phyloP scores from a whole-genome alignment of 1,140 invertebrate genomes.

The Copidosoma floridanum region DNA sequence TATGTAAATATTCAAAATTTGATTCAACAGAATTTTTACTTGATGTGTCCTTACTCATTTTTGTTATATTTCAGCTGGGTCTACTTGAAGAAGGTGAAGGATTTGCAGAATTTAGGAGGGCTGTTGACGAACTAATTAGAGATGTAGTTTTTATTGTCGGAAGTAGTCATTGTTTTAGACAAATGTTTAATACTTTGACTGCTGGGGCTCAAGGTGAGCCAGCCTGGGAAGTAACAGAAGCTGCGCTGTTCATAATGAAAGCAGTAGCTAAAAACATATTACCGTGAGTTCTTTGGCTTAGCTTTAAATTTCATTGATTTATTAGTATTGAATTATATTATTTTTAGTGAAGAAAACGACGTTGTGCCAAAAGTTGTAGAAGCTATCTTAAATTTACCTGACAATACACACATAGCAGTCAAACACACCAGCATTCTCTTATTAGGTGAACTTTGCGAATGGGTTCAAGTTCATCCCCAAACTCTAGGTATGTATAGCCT shows the following conservation, averaged over 20 bases:
- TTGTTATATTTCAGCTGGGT: constrained; percentile 62
- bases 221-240: constrained; percentile 88
- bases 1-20: constrained; percentile 62
- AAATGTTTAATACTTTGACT: constrained; percentile 77
- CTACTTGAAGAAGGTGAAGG: constrained; percentile 75
- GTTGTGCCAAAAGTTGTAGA: constrained; percentile 91
- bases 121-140: constrained; percentile 91
- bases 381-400: constrained; percentile 82
- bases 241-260: constrained; percentile 94
- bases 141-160: constrained; percentile 98
- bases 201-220: constrained; percentile 38
- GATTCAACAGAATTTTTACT: constrained; percentile 15
- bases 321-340: constrained; percentile 10
- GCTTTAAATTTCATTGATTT: constrained; percentile 1
- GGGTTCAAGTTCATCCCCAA: constrained; percentile 87
- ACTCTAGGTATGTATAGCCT: constrained; percentile 64
- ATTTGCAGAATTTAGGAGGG: constrained; percentile 80
- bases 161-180: constrained; percentile 85
- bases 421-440: constrained; percentile 85
- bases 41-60: neutral
- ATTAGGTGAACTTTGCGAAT: constrained; percentile 90
- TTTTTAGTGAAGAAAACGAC: constrained; percentile 82
- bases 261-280: constrained; percentile 93
- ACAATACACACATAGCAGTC: constrained; percentile 83
- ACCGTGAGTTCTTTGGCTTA: constrained; percentile 70